Percentiles rank a stretch among this genome's conserved stretches.
Conservation (phyloP, 2,113 vertebrate genomes). For the Brachionichthys hirsutus region DNA sequence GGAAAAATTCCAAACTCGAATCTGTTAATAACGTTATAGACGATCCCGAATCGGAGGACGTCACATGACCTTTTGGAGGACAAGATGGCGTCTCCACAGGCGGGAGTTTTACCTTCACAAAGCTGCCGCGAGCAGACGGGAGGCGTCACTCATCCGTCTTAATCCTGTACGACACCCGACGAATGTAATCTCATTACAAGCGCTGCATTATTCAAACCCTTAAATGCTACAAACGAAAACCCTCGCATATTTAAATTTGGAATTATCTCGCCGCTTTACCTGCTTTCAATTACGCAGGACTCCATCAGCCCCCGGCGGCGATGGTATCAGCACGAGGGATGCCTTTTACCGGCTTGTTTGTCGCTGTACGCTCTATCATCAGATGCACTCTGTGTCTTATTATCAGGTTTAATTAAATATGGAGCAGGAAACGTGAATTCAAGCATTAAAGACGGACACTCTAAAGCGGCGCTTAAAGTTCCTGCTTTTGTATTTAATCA, state of each 20-base stretch:
- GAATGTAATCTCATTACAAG: slow-evolving; percentile 6
- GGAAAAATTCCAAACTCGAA: no score
- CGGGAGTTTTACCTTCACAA: slow-evolving; percentile 15
- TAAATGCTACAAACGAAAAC: background rate
- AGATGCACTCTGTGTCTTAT: background rate
- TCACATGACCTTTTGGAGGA: no score
- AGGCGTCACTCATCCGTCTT: background rate
- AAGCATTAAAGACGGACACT: no score
- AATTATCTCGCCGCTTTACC: slow-evolving; percentile 12
- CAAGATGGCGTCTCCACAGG: background rate
- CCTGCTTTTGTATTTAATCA: no score
- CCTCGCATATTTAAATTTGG: slow-evolving; percentile 17
- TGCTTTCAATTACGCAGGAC: slow-evolving; percentile 3
- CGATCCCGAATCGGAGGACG: no score
- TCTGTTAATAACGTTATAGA: no score
- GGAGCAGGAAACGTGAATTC: no score
- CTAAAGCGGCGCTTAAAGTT: no score
- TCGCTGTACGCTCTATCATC: background rate
- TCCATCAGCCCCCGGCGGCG: slow-evolving; percentile 6
- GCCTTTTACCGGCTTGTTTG: slow-evolving; percentile 2
- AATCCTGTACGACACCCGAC: background rate
- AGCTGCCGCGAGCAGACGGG: background rate
- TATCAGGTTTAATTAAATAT: background rate
- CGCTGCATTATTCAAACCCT: slow-evolving; percentile 25
- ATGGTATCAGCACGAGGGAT: background rate